These are phyloP conservation scores for Criorhina ranunculi DNA, from an alignment of 2,888 invertebrate species.

Conservation along the genomic window DNA sequence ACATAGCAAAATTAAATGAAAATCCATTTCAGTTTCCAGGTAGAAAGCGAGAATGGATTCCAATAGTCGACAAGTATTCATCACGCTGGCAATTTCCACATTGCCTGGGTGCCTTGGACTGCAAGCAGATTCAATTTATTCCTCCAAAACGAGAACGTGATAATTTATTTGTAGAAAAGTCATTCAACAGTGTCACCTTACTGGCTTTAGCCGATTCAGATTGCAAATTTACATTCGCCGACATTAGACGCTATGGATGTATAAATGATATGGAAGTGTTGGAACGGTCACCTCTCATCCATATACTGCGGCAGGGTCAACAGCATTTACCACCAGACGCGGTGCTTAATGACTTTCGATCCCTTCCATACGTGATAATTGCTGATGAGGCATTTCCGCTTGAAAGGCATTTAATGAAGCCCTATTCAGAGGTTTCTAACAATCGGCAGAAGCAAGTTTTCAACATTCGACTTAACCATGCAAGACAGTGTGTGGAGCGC, in stretches of 20 bases:
- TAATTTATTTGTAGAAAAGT: neutral
- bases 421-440: slow-evolving; percentile 18
- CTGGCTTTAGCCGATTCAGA: slow-evolving; percentile 16
- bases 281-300: neutral
- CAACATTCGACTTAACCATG: slow-evolving; percentile 27
- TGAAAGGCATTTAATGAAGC: slow-evolving; percentile 47
- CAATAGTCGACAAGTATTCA: neutral
- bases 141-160: neutral
- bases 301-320: neutral
- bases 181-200: neutral
- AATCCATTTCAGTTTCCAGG: slow-evolving; percentile 49
- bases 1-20: neutral
- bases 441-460: slow-evolving; percentile 1
- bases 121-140: slow-evolving; percentile 14
- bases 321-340: slow-evolving; percentile 8
- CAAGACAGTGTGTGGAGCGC: slow-evolving; percentile 38
- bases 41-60: neutral
- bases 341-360: slow-evolving; percentile 18
- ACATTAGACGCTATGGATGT: slow-evolving; percentile 4
- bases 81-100: slow-evolving; percentile 18
- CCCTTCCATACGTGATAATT: slow-evolving; percentile 51
- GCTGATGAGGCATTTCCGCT: slow-evolving; percentile 62
- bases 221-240: slow-evolving; percentile 11
- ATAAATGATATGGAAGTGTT: slow-evolving; percentile 10
- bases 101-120: slow-evolving; percentile 15